Percentiles rank a stretch among this genome's conserved stretches.
Conservation (phyloP, 2,113 vertebrate genomes). For the Paramormyrops kingsleyae region DNA sequence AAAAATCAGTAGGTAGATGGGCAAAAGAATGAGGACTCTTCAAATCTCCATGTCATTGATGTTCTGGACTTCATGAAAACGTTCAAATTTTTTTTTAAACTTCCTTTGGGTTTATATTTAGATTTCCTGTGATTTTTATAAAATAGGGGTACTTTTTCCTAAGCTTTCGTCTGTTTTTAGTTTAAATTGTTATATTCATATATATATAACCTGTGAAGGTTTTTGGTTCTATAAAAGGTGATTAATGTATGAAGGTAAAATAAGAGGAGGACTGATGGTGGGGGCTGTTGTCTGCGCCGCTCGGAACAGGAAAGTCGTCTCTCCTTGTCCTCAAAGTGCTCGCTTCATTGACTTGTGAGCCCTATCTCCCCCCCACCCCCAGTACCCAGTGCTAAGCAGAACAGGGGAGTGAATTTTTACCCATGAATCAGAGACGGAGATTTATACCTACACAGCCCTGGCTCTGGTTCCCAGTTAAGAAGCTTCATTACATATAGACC, state of each 20-base stretch:
- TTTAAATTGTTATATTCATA: neutral
- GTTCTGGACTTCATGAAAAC: neutral
- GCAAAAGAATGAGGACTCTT: neutral
- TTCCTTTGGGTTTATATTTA: neutral
- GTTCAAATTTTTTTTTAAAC: neutral
- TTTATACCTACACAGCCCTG: neutral
- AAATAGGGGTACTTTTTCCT: neutral
- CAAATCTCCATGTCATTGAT: neutral
- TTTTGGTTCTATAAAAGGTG: neutral
- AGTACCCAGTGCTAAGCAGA: neutral
- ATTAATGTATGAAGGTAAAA: neutral
- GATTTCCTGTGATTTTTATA: neutral
- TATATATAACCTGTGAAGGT: neutral
- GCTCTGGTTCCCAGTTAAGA: neutral
- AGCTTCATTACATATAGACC: neutral
- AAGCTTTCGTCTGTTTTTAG: neutral
- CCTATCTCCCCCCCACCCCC: neutral
- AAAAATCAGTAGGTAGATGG: neutral
- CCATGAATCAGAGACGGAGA: neutral
- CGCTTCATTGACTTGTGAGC: neutral
- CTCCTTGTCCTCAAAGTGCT: neutral
- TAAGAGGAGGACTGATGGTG: neutral
- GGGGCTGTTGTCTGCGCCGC: neutral
- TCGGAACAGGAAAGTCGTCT: neutral
- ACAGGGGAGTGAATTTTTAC: neutral